These are phyloP conservation scores for Helobdella robusta DNA, from an alignment of 2,888 invertebrate genomes.

Conservation along the genomic window DNA sequence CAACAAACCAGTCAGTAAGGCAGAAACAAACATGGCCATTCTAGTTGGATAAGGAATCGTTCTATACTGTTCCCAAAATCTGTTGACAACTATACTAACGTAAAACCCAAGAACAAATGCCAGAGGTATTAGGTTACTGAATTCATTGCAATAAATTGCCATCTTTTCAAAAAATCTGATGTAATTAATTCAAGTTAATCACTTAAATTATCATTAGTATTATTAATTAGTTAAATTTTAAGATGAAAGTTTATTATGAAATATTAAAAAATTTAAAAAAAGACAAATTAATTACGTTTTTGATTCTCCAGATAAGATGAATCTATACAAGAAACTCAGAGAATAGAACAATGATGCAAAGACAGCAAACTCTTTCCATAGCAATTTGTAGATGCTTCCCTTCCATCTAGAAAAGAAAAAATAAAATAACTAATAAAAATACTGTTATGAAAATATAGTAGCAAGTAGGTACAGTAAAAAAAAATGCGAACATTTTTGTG, in stretches of 20 bases:
- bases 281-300: conserved; percentile 58
- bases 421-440: neutral
- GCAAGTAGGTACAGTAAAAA: neutral
- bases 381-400: conserved; percentile 85
- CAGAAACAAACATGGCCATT: conserved; percentile 58
- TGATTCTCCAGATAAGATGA: conserved; percentile 59
- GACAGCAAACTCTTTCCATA: conserved; percentile 76
- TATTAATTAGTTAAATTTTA: neutral
- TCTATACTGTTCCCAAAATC: conserved; percentile 68
- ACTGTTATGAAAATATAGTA: neutral
- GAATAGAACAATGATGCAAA: conserved; percentile 70
- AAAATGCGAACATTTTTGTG: neutral
- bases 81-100: conserved; percentile 79
- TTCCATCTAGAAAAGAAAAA: conserved; percentile 63
- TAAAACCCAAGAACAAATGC: conserved; percentile 90
- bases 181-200: neutral
- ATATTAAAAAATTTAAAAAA: neutral
- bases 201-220: neutral
- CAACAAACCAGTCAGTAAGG: conserved; percentile 51
- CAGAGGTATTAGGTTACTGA: conserved; percentile 76
- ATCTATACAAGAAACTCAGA: conserved; percentile 68
- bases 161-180: conserved; percentile 63
- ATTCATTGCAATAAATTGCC: conserved; percentile 73
- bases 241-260: neutral
- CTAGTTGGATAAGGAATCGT: conserved; percentile 68